Evolutionary conservation across 2,797 vertebrate species (phyloP), one percentile per base, ranked within the genome.

Genomic region (Lepilemur septentrionalis): DNA sequence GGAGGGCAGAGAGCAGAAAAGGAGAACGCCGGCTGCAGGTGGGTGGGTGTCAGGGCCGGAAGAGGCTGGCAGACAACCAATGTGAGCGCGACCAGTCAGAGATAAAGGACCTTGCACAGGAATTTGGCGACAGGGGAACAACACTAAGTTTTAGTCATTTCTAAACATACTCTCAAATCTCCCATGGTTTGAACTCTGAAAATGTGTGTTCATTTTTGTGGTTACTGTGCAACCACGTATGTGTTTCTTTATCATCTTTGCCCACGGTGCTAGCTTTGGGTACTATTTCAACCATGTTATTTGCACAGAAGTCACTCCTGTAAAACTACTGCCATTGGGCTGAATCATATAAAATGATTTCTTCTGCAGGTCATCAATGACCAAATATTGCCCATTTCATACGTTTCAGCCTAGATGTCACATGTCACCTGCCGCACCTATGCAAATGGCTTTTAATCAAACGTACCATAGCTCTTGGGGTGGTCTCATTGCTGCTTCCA

Each of bases 141-240:
- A 38, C 20, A 11, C 22, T 23, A 14, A 50, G 70, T 52, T 5
- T 83, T 17, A 84, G 87, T 89, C 83, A 84, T 94, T 80, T 86
- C 80, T 63, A 94, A 55, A 80, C 32, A 30, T 4, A 46, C 28
- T 28, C 63, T 83, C 43, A 93, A 93, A 48, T 23, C 63, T 41
- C 28, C 32, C 92, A 61, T 0, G 4, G 50, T 83, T 43, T 82
- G 78, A 89, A 93, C 75, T 95, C 70, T 93, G 84, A 80, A 94
- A 94, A 80, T 35, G 15, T 59, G 23, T 55, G 83, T 43, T 90
- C 79, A 55, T 70, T 92, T 90, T 52, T 93, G 88, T 20, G 78
- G 92, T 95, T 61, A 41, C 50, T 67, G 7, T 46, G 61, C 79
- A 63, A 41, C 38, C 55, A 85, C 3, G 38, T 46, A 78, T 63